Percentiles rank a stretch among this genome's conserved stretches.
Evolutionary conservation across 2,888 invertebrate genomes (phyloP).

Genomic region (Hirtodrosophila trivittata): DNA sequence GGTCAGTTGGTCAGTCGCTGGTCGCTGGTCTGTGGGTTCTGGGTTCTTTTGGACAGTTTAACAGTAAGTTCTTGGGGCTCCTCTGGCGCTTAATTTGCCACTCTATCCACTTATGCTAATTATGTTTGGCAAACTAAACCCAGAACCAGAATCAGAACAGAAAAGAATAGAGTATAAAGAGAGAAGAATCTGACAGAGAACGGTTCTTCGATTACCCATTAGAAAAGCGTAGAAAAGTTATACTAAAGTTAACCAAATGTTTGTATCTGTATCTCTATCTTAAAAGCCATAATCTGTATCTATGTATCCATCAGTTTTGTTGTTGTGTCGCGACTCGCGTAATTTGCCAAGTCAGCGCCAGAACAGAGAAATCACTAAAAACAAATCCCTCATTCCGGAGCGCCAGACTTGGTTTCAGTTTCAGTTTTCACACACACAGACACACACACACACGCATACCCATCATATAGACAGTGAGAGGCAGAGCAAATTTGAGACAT

Average conservation of each 20-base stretch:
- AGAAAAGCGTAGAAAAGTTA: no score
- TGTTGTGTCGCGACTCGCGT: no score
- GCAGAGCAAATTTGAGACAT: constrained; percentile 34
- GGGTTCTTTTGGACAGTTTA: constrained; percentile 8
- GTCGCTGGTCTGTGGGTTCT: constrained; percentile 3
- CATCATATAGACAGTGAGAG: no score
- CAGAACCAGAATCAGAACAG: constrained; percentile 30
- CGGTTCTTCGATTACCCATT: no score
- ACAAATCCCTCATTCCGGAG: constrained; percentile 37
- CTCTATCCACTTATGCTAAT: constrained; percentile 67
- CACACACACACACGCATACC: not conserved
- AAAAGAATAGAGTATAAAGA: not conserved
- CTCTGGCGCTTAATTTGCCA: constrained; percentile 42
- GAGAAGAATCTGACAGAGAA: constrained; percentile 7
- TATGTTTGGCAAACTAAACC: constrained; percentile 58
- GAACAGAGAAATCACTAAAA: constrained; percentile 14
- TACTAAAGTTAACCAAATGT: no score
- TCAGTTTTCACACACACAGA: constrained; percentile 25
- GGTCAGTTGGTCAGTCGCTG: constrained; percentile 24
- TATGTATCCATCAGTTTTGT: not conserved
- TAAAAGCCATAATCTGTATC: not conserved
- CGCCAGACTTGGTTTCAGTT: constrained; percentile 52
- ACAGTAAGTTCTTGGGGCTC: constrained; percentile 12
- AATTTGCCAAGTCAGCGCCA: constrained; percentile 51
- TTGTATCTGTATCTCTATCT: not conserved